Evolutionary conservation across 1,140 invertebrate species (phyloP), one percentile per base, ranked within the genome.

Genomic region (Leptopilina boulardi): DNA sequence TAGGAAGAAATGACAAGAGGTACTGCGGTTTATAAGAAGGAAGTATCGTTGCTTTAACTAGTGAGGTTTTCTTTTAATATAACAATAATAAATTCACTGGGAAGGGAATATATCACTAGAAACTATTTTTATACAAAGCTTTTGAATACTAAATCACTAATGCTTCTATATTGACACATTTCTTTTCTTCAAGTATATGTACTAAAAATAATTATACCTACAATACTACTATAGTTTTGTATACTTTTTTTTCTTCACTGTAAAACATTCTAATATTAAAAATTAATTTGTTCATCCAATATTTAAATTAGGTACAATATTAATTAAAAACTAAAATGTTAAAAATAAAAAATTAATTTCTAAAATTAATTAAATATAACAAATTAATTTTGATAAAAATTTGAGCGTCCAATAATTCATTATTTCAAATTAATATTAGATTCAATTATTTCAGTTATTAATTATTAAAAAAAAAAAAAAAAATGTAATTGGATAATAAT

Each of bases 1-100:
- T 66, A n/a, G 59, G 59, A 66, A 66, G 59, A 66, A 23, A 66
- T 66, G 23, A 30, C 26, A 66, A 38, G 56, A 66, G 59, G 59
- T 66, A 66, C 21, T 30, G 26, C 26, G 23, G 59, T 66, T 66
- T 66, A 34, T 30, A 11, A 66, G 56, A 66, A 21, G 23, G 56
- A 66, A 66, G 56, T 66, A 30, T 66, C 56, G 23, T 66, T 26
- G 21, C 23, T 23, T 66, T 30, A 51, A 18, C 47, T 51, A 51
- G 47, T 51, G 47, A 51, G 18, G 47, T 51, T 51, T 51, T 51
- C n/a, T 38, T 6, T 38, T 38, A 8, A 38, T 8, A 38, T 38
- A 34, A 2, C 3, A 51, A 18, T 18, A 51, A 51, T n/a, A 51
- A 51, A 51, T 5, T 51, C 47, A 51, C 47, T 51, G 47, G 47